Conservation (phyloP, 2,113 vertebrate species). For the Apteryx mantelli region DNA sequence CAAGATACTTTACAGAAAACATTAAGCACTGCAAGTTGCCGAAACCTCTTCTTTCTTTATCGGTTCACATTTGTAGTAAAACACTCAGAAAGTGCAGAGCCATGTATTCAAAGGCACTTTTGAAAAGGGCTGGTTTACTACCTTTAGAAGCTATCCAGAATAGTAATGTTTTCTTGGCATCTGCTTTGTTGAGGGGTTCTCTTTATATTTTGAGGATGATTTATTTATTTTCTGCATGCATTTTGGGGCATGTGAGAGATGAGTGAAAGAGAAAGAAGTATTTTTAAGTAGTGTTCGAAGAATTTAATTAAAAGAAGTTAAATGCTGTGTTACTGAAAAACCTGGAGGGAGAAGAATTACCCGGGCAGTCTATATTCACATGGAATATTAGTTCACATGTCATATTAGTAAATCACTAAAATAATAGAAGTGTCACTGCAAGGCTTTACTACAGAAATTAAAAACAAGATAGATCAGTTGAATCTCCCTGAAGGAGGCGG, state of each 20-base stretch:
- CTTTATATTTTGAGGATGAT: neutral
- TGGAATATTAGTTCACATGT: neutral
- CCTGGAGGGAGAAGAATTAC: neutral
- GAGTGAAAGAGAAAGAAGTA: neutral
- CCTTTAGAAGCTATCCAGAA: neutral
- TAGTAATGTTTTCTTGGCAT: neutral
- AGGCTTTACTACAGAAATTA: constrained; percentile 4
- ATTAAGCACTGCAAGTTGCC: neutral
- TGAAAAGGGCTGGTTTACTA: neutral
- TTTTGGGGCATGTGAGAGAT: neutral
- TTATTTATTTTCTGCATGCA: neutral
- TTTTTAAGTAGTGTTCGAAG: neutral
- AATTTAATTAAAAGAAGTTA: neutral
- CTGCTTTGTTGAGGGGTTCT: neutral
- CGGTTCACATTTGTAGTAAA: neutral
- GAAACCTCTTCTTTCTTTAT: neutral
- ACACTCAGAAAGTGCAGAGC: neutral
- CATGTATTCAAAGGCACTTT: neutral
- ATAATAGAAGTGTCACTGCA: neutral
- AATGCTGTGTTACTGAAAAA: neutral
- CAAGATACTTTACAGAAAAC: neutral
- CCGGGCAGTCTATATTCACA: neutral
- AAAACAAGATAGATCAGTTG: neutral
- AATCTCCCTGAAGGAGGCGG: neutral
- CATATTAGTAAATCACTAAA: neutral